Base-by-base conservation (phyloP, 2,888 invertebrate genomes). In the Mechanitis messenoides region DNA sequence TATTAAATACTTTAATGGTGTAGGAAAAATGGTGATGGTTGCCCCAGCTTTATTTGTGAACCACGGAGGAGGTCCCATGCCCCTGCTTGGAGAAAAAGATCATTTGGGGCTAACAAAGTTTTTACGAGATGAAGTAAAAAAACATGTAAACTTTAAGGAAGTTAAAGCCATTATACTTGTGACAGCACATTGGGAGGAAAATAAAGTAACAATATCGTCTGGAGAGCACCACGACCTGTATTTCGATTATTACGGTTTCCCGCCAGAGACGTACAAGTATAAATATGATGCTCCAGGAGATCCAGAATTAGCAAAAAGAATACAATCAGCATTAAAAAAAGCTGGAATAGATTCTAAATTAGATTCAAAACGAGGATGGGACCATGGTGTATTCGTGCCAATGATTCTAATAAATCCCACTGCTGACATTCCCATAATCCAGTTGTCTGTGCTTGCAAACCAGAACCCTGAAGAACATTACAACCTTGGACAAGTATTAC, bases 381-480 rank as follows among this genome's bases (percentile, higher is more conserved):
- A 90, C 70, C 89, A 90, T 71, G 90, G 90, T 70, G 90, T 90
- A 12, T 90, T 90, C 64, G 89, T 90, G 33, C 90, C 90, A 0
- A 90, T 90, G 90, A 83, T 89, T 79, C 70, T 90, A 0, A 88
- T 90, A 2, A 85, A 87, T 54, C 88, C 89, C 5, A 66, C 77
- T 5, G 90, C 90, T 0, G 77, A 86, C 68, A 78, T 90, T 55
- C 89, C 90, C 2, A 90, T 90, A 60, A 71, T 89, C 11, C 90
- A 90, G 66, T 61, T 90, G 0, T 90, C 90, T 4, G 88, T 89
- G 0, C 62, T 90, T 0, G 71, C 71, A 1, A 87, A 74, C 60
- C 89, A 90, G 67, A 81, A 87, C 60, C 72, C 88, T 0, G 82
- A 79, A 38, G 66, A 83, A 31, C 90, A 90, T 71, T 90, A 86